Conservation (phyloP, 2,797 vertebrate genomes). For the Holocentrus rufus region DNA sequence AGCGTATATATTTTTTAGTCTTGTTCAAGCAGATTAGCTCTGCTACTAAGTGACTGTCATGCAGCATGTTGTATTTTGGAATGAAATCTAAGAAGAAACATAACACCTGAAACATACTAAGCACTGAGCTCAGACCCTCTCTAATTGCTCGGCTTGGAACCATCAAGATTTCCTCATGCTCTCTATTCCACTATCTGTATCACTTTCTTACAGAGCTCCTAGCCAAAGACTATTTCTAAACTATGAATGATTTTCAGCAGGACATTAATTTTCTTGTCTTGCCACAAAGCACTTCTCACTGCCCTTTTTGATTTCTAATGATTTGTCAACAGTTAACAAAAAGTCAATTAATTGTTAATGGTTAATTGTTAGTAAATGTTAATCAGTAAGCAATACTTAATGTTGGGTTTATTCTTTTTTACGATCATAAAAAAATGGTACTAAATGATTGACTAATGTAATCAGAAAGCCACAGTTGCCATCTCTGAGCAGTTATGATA, state of each 20-base stretch:
- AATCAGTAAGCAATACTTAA: too few species aligned
- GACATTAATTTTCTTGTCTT: slow-evolving; percentile 7
- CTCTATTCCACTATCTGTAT: slow-evolving; percentile 24
- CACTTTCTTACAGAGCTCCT: slow-evolving; percentile 9
- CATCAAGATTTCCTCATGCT: slow-evolving; percentile 1
- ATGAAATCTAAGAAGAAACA: slow-evolving; percentile 9
- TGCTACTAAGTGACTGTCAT: slow-evolving; percentile 6
- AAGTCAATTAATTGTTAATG: too few species aligned
- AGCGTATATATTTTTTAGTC: neutral
- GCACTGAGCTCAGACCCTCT: slow-evolving; percentile 23
- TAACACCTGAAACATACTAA: neutral
- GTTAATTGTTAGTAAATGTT: too few species aligned
- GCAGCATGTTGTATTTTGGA: slow-evolving; percentile 6
- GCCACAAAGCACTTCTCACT: too few species aligned
- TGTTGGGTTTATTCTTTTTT: too few species aligned
- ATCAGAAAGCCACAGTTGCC: too few species aligned
- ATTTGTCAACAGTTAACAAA: too few species aligned
- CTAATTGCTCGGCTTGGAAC: slow-evolving; percentile 21
- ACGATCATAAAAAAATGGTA: too few species aligned
- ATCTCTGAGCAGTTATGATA: too few species aligned
- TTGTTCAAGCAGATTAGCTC: neutral
- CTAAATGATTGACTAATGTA: too few species aligned
- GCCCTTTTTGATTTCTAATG: too few species aligned
- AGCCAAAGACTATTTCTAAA: neutral
- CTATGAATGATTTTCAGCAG: neutral